phyloP scores from a whole-genome alignment of 2,113 vertebrate species.

The Tragelaphus imberbis region DNA sequence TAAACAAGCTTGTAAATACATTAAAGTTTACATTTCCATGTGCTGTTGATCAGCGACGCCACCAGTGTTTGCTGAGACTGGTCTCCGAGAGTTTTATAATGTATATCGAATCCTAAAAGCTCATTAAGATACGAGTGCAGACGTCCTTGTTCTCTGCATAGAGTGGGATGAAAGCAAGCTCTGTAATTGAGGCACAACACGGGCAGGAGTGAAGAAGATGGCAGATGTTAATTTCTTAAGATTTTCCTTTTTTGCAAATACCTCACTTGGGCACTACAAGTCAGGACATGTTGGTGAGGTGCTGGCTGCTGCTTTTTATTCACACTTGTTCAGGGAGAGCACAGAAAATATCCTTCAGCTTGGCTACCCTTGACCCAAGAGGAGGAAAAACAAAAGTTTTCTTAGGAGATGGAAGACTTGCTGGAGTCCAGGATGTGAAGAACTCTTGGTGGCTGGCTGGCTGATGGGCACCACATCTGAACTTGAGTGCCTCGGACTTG shows the following conservation, averaged over 20 bases:
- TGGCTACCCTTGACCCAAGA: slow-evolving; percentile 74
- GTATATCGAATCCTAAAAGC: slow-evolving; percentile 26
- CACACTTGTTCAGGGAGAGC: slow-evolving; percentile 83
- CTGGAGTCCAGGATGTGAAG: slow-evolving; percentile 64
- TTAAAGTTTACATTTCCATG: slow-evolving; percentile 81
- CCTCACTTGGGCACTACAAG: slow-evolving; percentile 84
- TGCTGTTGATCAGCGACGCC: slow-evolving; percentile 71
- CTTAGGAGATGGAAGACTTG: slow-evolving; percentile 71
- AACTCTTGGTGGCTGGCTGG: slow-evolving; percentile 62
- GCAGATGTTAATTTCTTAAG: slow-evolving; percentile 44
- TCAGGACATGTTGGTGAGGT: slow-evolving; percentile 80
- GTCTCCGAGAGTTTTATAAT: slow-evolving; percentile 68
- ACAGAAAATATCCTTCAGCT: slow-evolving; percentile 73
- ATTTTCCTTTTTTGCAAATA: slow-evolving; percentile 77
- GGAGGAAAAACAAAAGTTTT: slow-evolving; percentile 72
- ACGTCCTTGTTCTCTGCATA: slow-evolving; percentile 45
- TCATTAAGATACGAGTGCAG: slow-evolving; percentile 48
- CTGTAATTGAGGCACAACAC: slow-evolving; percentile 57
- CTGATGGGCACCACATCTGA: slow-evolving; percentile 11
- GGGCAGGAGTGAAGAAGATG: slow-evolving; percentile 52
- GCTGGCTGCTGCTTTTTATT: slow-evolving; percentile 81
- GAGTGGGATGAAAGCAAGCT: slow-evolving; percentile 60
- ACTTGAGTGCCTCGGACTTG: slow-evolving; percentile 44
- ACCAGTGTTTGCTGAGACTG: slow-evolving; percentile 72
- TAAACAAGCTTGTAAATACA: slow-evolving; percentile 80